Evolutionary conservation across 1,140 invertebrate species (phyloP).

Genomic region (Maconellicoccus hirsutus): DNA sequence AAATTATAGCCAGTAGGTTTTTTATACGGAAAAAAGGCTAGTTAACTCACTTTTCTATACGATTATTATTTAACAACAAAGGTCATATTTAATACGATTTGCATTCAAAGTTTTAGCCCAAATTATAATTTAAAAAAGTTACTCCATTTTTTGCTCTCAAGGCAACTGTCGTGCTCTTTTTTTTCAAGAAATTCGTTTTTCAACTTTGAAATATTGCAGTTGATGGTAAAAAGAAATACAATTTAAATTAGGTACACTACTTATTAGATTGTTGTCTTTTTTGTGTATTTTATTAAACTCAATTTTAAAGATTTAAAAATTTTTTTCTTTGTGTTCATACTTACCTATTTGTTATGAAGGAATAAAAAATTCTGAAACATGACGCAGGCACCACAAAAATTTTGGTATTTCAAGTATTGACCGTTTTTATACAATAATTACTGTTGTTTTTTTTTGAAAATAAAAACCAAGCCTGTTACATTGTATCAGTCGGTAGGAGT

Average conservation of each 20-base stretch:
- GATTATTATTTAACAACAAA: slow-evolving; percentile 10
- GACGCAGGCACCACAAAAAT: too few species aligned
- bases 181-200: not conserved
- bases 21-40: not conserved
- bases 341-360: too few species aligned
- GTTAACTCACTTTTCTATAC: slow-evolving; percentile 4
- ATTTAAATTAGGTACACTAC: not conserved
- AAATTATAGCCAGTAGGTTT: not conserved
- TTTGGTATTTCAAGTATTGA: too few species aligned
- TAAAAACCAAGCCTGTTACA: too few species aligned
- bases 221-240: not conserved
- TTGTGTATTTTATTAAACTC: not conserved
- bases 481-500: too few species aligned
- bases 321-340: too few species aligned
- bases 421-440: too few species aligned
- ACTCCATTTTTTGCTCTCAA: not conserved
- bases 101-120: not conserved
- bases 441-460: too few species aligned
- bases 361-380: too few species aligned
- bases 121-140: slow-evolving; percentile 1
- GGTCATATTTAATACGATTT: slow-evolving; percentile 4
- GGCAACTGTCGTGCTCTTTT: not conserved
- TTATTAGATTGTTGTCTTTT: not conserved
- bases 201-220: slow-evolving; percentile 5
- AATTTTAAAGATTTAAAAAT: not conserved